Percentiles rank a stretch among this genome's conserved stretches.
phyloP scores from a whole-genome alignment of 2,888 invertebrate species.

The Embidobia sp. region DNA sequence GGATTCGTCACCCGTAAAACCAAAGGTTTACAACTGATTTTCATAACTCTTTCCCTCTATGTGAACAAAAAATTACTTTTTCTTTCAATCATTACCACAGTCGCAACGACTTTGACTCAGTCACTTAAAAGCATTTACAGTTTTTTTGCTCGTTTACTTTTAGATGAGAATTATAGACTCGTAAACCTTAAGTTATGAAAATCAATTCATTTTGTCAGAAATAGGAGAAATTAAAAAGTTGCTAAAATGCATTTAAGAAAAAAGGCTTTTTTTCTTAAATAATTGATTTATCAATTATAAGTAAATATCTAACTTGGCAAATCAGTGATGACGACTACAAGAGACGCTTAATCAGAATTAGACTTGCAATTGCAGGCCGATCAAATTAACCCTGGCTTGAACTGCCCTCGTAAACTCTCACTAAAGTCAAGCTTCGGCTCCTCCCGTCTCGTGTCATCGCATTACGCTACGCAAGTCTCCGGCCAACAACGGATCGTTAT shows the following conservation, averaged over 20 bases:
- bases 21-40: constrained; percentile 68
- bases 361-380: constrained; percentile 79
- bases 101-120: not conserved
- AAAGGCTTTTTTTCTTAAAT: not conserved
- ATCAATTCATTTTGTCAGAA: not conserved
- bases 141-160: not conserved
- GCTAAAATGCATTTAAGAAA: not conserved
- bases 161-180: constrained; percentile 12
- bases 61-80: constrained; percentile 53
- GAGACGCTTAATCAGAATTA: constrained; percentile 77
- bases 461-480: constrained; percentile 74
- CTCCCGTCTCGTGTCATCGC: constrained; percentile 80
- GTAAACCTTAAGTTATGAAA: constrained; percentile 10
- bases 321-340: constrained; percentile 54
- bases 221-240: constrained; percentile 5
- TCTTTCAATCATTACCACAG: constrained; percentile 48
- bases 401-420: constrained; percentile 80
- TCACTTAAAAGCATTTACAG: constrained; percentile 3
- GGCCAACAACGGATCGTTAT: constrained; percentile 75
- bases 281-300: constrained; percentile 47
- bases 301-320: constrained; percentile 35
- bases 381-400: constrained; percentile 80
- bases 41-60: constrained; percentile 50
- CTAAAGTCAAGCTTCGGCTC: constrained; percentile 77
- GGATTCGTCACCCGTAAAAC: constrained; percentile 69